These are phyloP conservation scores for Triplophysa siluroides DNA, from an alignment of 2,113 vertebrate genomes.

Conservation along the genomic window DNA sequence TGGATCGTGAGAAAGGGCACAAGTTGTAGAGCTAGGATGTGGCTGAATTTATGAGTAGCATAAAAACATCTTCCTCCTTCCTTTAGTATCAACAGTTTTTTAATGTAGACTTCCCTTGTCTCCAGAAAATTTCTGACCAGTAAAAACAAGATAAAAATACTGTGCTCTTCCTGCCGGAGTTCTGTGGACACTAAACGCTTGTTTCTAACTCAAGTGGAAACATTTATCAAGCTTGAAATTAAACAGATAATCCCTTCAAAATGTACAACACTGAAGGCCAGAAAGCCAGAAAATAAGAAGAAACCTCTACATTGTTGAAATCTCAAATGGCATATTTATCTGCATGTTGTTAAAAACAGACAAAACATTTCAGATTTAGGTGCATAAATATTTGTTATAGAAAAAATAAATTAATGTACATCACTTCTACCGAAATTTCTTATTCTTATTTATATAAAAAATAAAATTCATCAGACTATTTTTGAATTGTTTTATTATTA, in stretches of 20 bases:
- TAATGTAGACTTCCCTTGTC: not conserved
- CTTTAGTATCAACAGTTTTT: not conserved
- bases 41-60: not conserved
- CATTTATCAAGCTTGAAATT: slow-evolving; percentile 8
- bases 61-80: slow-evolving; percentile 19
- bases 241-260: not conserved
- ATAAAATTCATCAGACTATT: too few relatives aligned
- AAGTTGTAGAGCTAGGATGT: not conserved
- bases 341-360: not conserved
- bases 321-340: not conserved
- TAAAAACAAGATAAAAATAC: slow-evolving; percentile 15
- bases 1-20: slow-evolving; percentile 25
- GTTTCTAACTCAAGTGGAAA: not conserved
- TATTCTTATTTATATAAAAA: too few relatives aligned
- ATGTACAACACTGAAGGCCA: not conserved
- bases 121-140: not conserved
- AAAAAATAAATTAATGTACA: too few relatives aligned
- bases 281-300: not conserved
- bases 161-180: not conserved
- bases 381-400: too few relatives aligned
- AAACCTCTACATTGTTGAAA: too few relatives aligned
- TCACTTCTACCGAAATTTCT: too few relatives aligned
- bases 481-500: too few relatives aligned
- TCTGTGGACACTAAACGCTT: not conserved
- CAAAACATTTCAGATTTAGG: too few relatives aligned